Conservation (phyloP, 2,888 invertebrate species). For the Eumerus sabulonum region DNA sequence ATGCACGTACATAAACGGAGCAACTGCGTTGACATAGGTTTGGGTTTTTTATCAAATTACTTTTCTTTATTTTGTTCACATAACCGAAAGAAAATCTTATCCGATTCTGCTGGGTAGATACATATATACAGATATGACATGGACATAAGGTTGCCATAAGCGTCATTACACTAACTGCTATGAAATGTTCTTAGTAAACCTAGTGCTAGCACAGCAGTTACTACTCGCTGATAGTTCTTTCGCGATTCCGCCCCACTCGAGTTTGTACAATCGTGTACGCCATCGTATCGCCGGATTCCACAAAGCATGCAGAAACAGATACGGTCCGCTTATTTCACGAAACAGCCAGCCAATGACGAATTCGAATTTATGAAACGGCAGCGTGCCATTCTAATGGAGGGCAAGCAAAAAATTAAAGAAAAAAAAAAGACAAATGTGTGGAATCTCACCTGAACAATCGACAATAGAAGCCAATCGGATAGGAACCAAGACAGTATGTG, state of each 20-base stretch:
- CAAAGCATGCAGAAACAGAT: constrained; percentile 92
- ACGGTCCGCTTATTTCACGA: constrained; percentile 93
- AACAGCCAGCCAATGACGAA: constrained; percentile 97
- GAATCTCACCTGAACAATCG: constrained; percentile 86
- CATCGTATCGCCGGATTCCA: constrained; percentile 94
- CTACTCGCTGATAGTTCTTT: constrained; percentile 89
- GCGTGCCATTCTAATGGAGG: constrained; percentile 88
- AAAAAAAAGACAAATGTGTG: too few species aligned
- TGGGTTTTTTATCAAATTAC: too few species aligned
- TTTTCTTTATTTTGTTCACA: too few species aligned
- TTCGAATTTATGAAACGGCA: constrained; percentile 96
- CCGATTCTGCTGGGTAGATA: too few species aligned
- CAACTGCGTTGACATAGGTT: too few species aligned
- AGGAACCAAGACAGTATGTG: constrained; percentile 97
- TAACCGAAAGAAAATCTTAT: too few species aligned
- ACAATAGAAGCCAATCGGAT: constrained; percentile 95
- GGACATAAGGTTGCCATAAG: too few species aligned
- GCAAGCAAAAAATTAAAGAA: constrained; percentile 4
- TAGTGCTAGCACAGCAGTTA: constrained; percentile 76
- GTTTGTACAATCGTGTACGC: constrained; percentile 93
- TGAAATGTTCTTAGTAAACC: constrained; percentile 66
- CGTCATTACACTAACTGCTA: constrained; percentile 44
- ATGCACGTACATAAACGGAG: too few species aligned
- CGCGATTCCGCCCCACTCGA: constrained; percentile 97
- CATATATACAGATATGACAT: background rate